Evolutionary conservation across 2,113 vertebrate species (phyloP).

Genomic region (Atrichornis clamosus): DNA sequence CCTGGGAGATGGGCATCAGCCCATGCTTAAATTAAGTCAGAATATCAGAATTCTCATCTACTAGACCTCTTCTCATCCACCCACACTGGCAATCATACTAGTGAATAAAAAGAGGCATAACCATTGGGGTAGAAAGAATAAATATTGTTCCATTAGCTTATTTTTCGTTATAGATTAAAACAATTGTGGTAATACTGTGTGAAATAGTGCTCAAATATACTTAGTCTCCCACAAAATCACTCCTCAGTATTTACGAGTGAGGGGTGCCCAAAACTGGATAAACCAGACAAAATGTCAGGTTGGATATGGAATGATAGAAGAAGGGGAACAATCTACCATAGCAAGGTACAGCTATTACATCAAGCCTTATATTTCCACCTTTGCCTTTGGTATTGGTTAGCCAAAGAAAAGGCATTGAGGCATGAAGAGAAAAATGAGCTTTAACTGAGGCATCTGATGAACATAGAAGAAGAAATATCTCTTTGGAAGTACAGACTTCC

Average conservation of each 20-base stretch:
- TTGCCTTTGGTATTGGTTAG: not conserved
- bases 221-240: not conserved
- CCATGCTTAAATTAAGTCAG: not conserved
- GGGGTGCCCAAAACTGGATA: fast-evolving
- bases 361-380: not conserved
- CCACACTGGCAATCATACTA: not conserved
- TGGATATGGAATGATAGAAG: not conserved
- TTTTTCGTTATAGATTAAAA: not conserved
- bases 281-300: not conserved
- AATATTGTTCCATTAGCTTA: not conserved
- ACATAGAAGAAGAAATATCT: not conserved
- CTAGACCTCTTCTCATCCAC: not conserved
- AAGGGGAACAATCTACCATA: not conserved
- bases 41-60: not conserved
- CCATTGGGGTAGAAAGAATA: not conserved
- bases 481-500: not conserved
- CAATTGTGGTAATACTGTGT: not conserved
- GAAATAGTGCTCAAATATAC: not conserved
- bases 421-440: not conserved
- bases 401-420: not conserved
- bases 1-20: not conserved
- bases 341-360: not conserved
- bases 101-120: not conserved
- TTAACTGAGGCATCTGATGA: not conserved
- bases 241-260: not conserved